These are phyloP conservation scores for Pyrocephalus nanus DNA, from an alignment of 2,797 vertebrate genomes.

Conservation along the genomic window DNA sequence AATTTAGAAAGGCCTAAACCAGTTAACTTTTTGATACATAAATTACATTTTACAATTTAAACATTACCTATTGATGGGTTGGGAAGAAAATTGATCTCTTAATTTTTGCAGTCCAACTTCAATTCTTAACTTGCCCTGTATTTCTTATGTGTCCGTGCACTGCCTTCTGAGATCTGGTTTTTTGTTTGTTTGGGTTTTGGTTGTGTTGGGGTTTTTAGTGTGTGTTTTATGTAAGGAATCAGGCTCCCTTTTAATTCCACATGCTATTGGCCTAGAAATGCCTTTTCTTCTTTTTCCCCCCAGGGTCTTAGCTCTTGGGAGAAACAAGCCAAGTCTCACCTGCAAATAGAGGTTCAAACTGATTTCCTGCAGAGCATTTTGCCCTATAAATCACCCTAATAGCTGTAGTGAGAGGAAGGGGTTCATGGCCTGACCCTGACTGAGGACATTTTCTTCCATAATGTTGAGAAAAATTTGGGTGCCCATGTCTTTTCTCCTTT, in stretches of 20 bases:
- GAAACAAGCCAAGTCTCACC: not conserved
- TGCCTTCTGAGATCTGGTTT: not conserved
- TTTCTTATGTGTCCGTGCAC: not conserved
- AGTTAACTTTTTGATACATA: not conserved
- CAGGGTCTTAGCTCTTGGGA: not conserved
- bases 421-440: not conserved
- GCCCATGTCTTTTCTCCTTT: not conserved
- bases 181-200: not conserved
- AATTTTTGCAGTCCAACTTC: not conserved
- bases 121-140: not conserved
- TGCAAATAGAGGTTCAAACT: not conserved
- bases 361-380: not conserved
- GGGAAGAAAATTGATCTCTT: fast-evolving
- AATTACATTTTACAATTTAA: not conserved
- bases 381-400: not conserved
- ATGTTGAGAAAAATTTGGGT: not conserved
- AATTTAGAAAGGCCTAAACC: not conserved
- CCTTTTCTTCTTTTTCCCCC: not conserved
- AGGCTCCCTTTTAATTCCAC: not conserved
- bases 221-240: not conserved
- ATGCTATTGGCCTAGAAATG: not conserved
- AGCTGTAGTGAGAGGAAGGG: not conserved
- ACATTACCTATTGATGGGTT: not conserved
- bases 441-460: not conserved
- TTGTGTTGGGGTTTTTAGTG: not conserved